phyloP scores from a whole-genome alignment of 2,113 vertebrate genomes.

The Naja naja region DNA sequence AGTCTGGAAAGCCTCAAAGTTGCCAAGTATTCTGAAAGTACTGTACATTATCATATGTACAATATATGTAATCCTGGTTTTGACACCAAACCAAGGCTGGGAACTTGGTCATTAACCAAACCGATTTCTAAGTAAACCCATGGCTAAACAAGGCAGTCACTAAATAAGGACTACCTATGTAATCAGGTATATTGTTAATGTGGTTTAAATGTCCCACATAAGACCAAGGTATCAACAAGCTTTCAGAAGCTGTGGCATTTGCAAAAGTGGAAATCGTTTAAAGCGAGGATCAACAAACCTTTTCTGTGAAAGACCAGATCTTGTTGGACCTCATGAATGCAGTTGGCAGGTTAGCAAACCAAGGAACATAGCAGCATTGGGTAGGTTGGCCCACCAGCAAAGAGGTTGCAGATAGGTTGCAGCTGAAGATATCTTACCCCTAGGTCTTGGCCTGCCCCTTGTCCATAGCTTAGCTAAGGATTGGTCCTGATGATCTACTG shows the following conservation, averaged over 20 bases:
- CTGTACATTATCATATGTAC: neutral
- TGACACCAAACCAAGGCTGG: neutral
- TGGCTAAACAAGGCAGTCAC: neutral
- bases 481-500: neutral
- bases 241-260: neutral
- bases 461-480: neutral
- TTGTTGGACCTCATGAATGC: neutral
- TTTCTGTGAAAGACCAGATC: neutral
- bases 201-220: neutral
- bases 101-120: neutral
- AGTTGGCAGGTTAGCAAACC: neutral
- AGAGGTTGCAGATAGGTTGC: neutral
- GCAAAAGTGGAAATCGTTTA: neutral
- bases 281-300: neutral
- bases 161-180: neutral
- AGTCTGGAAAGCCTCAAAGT: neutral
- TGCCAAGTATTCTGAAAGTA: neutral
- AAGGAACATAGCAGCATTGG: neutral
- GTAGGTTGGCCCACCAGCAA: neutral
- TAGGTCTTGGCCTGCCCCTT: neutral
- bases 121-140: neutral
- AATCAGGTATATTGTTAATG: neutral
- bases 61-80: neutral
- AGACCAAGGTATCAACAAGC: neutral
- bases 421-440: neutral